Evolutionary conservation across 2,888 invertebrate genomes (phyloP).

Genomic region (Podotricha telesiphe): DNA sequence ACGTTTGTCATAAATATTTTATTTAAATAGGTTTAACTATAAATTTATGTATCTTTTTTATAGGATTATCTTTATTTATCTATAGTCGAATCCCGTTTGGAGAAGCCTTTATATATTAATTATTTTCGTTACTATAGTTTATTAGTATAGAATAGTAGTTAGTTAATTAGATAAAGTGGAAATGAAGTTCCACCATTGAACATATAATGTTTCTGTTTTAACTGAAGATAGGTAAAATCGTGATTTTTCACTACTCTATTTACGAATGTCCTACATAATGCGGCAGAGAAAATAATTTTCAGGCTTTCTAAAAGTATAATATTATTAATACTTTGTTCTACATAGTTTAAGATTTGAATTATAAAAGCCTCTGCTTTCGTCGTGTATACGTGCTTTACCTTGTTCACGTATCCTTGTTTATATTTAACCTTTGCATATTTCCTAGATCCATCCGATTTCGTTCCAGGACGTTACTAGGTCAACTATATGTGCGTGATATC

Average conservation of each 20-base stretch:
- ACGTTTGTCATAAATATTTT: too few species aligned
- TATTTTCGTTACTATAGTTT: too few species aligned
- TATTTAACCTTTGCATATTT: slow-evolving; percentile 9
- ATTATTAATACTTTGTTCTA: background rate
- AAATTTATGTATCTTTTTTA: too few species aligned
- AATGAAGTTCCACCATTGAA: background rate
- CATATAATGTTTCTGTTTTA: background rate
- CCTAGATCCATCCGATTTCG: slow-evolving; percentile 8
- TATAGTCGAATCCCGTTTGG: too few species aligned
- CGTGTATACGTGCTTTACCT: slow-evolving; percentile 15
- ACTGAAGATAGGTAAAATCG: background rate
- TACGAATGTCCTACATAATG: background rate
- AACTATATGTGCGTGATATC: background rate
- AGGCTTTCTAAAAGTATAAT: background rate
- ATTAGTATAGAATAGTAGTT: too few species aligned
- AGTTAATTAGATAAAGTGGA: background rate
- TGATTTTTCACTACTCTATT: background rate
- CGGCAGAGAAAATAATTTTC: background rate
- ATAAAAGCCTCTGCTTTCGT: slow-evolving; percentile 2
- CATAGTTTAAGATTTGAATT: background rate
- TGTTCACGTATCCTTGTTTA: slow-evolving; percentile 1
- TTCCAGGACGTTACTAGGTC: background rate
- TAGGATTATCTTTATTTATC: too few species aligned
- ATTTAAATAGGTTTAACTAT: too few species aligned
- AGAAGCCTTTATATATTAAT: too few species aligned